Evolutionary conservation across 2,797 vertebrate species (phyloP).

Genomic region (Setipinna tenuifilis): DNA sequence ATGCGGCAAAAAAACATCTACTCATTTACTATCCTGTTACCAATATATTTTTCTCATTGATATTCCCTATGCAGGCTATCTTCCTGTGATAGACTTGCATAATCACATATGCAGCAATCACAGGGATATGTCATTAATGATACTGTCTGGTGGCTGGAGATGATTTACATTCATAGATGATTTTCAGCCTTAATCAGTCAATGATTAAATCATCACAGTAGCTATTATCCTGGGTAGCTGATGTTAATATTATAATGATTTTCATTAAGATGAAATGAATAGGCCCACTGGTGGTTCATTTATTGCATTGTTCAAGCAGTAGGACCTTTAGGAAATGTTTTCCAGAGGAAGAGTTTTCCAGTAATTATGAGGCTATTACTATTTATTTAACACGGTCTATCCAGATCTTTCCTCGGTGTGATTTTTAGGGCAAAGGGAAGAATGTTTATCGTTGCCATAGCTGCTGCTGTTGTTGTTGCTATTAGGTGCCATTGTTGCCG

Average conservation of each 20-base stretch:
- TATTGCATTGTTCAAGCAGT: neutral
- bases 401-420: too few species aligned
- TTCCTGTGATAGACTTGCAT: neutral
- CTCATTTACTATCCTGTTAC: too few species aligned
- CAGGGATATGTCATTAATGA: neutral
- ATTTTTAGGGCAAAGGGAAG: too few species aligned
- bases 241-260: neutral
- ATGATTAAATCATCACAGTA: neutral
- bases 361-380: neutral
- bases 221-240: neutral
- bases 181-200: neutral
- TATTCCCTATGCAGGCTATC: neutral
- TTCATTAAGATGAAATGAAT: neutral
- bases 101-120: neutral
- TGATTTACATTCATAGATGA: neutral
- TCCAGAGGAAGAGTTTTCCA: neutral
- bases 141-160: neutral
- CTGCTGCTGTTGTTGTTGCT: neutral
- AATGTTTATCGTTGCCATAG: too few species aligned
- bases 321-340: neutral
- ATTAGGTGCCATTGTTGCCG: neutral
- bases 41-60: neutral
- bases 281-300: too few species aligned
- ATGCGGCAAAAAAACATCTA: too few species aligned
- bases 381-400: too few species aligned